These are phyloP conservation scores for Sebastes itinus DNA, from an alignment of 2,797 vertebrate genomes.

Conservation along the genomic window DNA sequence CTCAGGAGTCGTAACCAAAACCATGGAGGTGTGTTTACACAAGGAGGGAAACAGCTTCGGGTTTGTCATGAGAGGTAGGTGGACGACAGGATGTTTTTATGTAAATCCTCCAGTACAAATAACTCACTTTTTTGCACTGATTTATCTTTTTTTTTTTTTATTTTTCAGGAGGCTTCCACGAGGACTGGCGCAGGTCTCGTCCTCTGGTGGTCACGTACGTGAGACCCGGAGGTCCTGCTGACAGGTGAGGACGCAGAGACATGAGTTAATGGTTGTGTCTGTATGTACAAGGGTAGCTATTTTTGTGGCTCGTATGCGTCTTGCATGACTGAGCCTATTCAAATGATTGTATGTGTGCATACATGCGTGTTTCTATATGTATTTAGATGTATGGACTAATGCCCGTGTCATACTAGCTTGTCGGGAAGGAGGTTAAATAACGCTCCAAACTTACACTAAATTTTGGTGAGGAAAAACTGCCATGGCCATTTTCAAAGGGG, in stretches of 20 bases:
- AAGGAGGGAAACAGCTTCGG: slow-evolving; percentile 99
- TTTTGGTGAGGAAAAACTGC: no score
- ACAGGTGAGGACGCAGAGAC: slow-evolving; percentile 85
- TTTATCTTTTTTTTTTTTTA: not conserved
- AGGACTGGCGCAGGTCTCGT: slow-evolving; percentile 94
- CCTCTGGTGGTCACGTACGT: slow-evolving; percentile 92
- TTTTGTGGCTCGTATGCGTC: slow-evolving; percentile 1
- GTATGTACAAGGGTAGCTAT: not conserved
- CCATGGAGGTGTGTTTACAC: slow-evolving; percentile 92
- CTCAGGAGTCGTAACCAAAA: slow-evolving; percentile 91
- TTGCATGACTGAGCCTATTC: slow-evolving; percentile 32
- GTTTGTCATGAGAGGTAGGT: slow-evolving; percentile 94
- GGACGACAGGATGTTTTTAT: not conserved
- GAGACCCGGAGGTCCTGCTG: slow-evolving; percentile 93
- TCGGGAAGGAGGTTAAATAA: no score
- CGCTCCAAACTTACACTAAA: no score
- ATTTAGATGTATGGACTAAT: not conserved
- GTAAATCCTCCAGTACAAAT: not conserved
- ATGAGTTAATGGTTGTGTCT: slow-evolving; percentile 1
- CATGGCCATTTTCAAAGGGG: no score
- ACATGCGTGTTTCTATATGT: not conserved
- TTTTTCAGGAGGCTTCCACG: slow-evolving; percentile 92
- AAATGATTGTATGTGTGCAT: not conserved
- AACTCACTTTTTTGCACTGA: not conserved
- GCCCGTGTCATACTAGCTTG: no score